Evolutionary conservation across 2,113 vertebrate species (phyloP), one percentile per base, ranked within the genome.

Genomic region (Tamias sibiricus): DNA sequence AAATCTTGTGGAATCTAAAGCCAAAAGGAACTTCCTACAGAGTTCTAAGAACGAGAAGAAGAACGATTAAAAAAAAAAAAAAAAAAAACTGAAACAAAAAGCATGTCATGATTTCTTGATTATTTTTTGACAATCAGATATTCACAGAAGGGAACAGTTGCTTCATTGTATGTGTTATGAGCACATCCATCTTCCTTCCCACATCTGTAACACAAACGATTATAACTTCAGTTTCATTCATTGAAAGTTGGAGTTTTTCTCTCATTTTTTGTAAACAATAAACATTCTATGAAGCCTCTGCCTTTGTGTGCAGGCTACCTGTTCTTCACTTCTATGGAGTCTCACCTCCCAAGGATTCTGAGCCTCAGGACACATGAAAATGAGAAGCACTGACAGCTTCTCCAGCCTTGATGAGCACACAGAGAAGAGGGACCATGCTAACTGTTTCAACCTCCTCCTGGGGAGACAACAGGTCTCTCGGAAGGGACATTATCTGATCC

Each of bases 41-140:
- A 47, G 77, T 97, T 94, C 95, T 90, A 66, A 96, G 96, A 97
- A 96, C n/a, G 59, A 96, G 97, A 97, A 96, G 32, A 20, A n/a
- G n/a, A n/a, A n/a, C n/a, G n/a, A n/a, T n/a, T 37, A 77, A 88
- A 66, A 32, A 95, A 17, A 69, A 44, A 84, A 40, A 83, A 79
- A 80, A 93, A 42, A 87, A 79, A 80, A 91, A 22, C n/a, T 26
- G 44, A 82, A 89, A 72, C 49, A 95, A 17, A 74, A 44, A 84
- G 47, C 3, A 42, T 44, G 68, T 93, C 40, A 52, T 42, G 52
- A 54, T 66, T 10, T 57, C 79, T 49, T 49, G 87, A 54, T 68
- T 47, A 47, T n/a, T 87, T 87, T 84, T 92, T 59, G 44, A 59
- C 59, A 77, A 74, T 80, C 42, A 52, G 30, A 26, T 69, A n/a